Conservation (phyloP, 2,797 vertebrate genomes). For the Enteromius paludinosus region DNA sequence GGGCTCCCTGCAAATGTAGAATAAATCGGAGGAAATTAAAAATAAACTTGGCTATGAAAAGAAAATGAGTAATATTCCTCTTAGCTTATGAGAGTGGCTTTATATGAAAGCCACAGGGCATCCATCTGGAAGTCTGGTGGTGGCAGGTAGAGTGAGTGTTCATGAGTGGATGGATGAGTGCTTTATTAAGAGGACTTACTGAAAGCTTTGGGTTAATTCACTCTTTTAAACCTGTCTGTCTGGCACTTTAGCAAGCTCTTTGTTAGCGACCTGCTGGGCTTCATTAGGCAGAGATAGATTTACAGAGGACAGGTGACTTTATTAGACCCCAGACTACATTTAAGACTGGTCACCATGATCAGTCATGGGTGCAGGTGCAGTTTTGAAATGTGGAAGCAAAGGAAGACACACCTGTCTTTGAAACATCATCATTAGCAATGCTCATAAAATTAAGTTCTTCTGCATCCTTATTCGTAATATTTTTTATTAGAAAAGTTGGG, state of each 20-base stretch:
- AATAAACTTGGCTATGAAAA: constrained; percentile 22
- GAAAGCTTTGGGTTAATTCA: constrained; percentile 29
- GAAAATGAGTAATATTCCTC: constrained; percentile 9
- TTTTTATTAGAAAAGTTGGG: neutral
- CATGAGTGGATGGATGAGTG: constrained; percentile 24
- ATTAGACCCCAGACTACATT: neutral
- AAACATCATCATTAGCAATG: neutral
- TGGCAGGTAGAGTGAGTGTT: neutral
- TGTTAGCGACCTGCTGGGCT: constrained; percentile 25
- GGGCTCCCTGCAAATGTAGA: constrained; percentile 36
- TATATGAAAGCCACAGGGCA: constrained; percentile 18
- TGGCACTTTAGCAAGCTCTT: constrained; percentile 21
- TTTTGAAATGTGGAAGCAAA: neutral
- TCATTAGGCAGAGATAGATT: constrained; percentile 22
- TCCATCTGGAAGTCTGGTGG: constrained; percentile 1
- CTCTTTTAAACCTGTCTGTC: constrained; percentile 19
- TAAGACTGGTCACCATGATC: neutral
- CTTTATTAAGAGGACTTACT: constrained; percentile 39
- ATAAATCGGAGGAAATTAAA: constrained; percentile 30
- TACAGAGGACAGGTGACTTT: constrained; percentile 11
- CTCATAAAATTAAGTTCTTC: neutral
- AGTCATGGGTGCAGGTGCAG: neutral
- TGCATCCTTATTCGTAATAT: neutral
- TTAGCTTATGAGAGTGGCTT: neutral
- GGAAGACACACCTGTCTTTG: neutral